These are phyloP conservation scores for Osmoderma eremita DNA, from an alignment of 2,888 invertebrate genomes.

Conservation along the genomic window DNA sequence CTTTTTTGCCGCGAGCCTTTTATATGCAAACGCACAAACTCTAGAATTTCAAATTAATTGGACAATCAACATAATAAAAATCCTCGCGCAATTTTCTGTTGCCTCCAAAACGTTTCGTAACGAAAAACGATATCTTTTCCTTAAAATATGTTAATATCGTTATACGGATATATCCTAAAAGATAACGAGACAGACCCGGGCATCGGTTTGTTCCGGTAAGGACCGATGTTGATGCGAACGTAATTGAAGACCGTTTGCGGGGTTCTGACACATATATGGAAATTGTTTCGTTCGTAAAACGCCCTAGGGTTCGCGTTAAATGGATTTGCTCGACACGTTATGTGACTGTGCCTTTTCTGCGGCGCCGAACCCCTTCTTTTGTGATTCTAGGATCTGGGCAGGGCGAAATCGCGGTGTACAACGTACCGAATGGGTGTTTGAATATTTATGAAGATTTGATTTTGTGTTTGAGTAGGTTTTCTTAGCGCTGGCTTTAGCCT, in stretches of 20 bases:
- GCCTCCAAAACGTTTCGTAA: too few species aligned
- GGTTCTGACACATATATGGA: slow-evolving; percentile 19
- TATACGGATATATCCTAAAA: slow-evolving; percentile 17
- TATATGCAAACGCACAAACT: too few species aligned
- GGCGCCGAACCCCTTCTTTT: slow-evolving; percentile 23
- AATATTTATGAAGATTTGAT: slow-evolving; percentile 31
- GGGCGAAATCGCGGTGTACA: background rate
- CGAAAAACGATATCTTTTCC: slow-evolving; percentile 11
- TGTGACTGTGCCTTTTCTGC: slow-evolving; percentile 22
- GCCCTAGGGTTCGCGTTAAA: slow-evolving; percentile 23
- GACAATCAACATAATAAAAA: too few species aligned
- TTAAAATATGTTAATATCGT: slow-evolving; percentile 25
- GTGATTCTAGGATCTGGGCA: slow-evolving; percentile 11
- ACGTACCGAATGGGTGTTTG: slow-evolving; percentile 13
- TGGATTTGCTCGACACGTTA: slow-evolving; percentile 28
- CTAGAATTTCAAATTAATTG: too few species aligned
- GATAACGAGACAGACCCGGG: slow-evolving; percentile 5
- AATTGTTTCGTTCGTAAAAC: slow-evolving; percentile 30
- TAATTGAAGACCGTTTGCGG: background rate
- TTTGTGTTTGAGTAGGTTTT: slow-evolving; percentile 7
- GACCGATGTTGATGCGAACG: slow-evolving; percentile 21
- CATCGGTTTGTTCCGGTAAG: slow-evolving; percentile 7
- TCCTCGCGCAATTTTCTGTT: too few species aligned
- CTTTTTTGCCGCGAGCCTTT: too few species aligned
- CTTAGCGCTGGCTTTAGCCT: background rate